These are phyloP conservation scores for Cynoglossus semilaevis DNA, from an alignment of 2,113 vertebrate species.

Conservation along the genomic window DNA sequence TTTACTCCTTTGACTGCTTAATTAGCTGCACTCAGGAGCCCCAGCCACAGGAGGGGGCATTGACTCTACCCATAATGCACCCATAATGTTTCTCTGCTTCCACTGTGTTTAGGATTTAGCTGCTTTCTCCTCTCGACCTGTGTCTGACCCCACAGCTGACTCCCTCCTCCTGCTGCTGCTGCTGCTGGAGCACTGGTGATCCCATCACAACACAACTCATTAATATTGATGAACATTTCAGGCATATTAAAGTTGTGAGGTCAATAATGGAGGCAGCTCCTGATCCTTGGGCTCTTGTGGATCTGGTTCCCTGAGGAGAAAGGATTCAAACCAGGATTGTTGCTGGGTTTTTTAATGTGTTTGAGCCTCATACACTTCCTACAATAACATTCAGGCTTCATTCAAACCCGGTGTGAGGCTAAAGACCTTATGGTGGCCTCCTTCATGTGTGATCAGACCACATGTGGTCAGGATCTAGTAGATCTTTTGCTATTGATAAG, in stretches of 20 bases:
- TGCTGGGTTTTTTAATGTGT: constrained; percentile 30
- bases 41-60: constrained; percentile 40
- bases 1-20: constrained; percentile 25
- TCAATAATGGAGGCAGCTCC: constrained; percentile 17
- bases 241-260: constrained; percentile 43
- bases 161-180: constrained; percentile 31
- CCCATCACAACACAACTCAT: constrained; percentile 56
- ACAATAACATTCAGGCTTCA: no score
- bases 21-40: constrained; percentile 46
- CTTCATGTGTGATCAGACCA: no score
- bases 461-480: no score
- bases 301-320: constrained; percentile 22
- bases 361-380: constrained; percentile 23
- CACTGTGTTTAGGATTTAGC: no score
- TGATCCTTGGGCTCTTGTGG: constrained; percentile 1
- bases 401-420: no score
- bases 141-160: constrained; percentile 64
- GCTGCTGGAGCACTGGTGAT: constrained; percentile 21
- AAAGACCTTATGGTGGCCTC: no score
- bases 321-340: constrained; percentile 18
- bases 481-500: no score
- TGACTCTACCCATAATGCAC: constrained; percentile 42
- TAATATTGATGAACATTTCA: constrained; percentile 67
- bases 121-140: constrained; percentile 54
- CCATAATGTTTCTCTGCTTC: constrained; percentile 4